Base-by-base conservation (phyloP, 2,888 invertebrate species). In the Steinernema carpocapsae region DNA sequence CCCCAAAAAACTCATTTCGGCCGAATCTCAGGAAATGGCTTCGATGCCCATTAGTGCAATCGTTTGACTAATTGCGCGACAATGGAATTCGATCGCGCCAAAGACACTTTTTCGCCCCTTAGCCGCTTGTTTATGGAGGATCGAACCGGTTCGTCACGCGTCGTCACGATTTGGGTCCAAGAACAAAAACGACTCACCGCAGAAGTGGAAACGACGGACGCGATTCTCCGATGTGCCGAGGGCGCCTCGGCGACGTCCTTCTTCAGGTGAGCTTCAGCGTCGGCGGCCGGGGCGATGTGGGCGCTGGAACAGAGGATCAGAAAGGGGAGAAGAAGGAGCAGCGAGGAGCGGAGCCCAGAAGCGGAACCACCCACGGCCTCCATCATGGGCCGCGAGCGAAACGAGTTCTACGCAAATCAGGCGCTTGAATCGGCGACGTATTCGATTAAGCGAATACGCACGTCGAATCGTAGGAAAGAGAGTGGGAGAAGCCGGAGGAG, bases 21-120 rank as follows among this genome's bases (percentile, higher is more conserved):
- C 48, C 48, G n/a, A 48, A 48, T 64, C 32, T 64, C 32, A 26
- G 64, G 32, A 64, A 64, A 64, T 64, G 64, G 64, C 14, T 64
- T 64, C 64, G 32, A 32, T 64, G 64, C 64, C 64, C 64, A 64
- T 64, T 64, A 64, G 64, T 64, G 64, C 64, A 32, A 64, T 64
- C 64, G 64, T 64, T 64, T 7, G 64, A 10, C 64, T 64, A 64
- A 64, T 64, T 64, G 64, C 64, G 64, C 64, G 64, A 64, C 64
- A 64, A 64, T 64, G 37, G 64, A 64, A 64, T 64, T 26, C 48
- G 48, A 17, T 48, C 48, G 48, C 48, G 48, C 48, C 17, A 48
- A 48, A 48, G 48, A 48, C 48, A 56, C 64, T 17, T 32, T 64
- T 64, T 26, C 26, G 64, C 64, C 29, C 26, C 37, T 64, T 64